Conservation (phyloP, 2,888 invertebrate species). For the Spilosoma lubricipeda region DNA sequence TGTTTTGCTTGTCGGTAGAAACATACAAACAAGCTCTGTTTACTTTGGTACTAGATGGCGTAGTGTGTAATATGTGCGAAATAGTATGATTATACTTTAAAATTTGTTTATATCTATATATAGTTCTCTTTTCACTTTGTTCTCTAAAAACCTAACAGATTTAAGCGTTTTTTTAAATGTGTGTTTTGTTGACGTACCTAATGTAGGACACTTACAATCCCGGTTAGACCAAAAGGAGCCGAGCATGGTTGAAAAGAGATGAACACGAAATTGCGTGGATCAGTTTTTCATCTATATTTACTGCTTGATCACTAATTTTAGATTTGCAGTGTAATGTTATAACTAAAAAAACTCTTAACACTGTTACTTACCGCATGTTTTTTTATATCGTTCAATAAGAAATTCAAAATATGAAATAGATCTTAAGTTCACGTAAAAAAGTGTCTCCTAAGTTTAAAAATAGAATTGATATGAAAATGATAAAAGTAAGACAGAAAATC, state of each 20-base stretch:
- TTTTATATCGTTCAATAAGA: not conserved
- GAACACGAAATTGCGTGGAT: too few relatives aligned
- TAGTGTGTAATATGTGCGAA: too few relatives aligned
- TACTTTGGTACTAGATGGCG: too few relatives aligned
- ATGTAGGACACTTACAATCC: too few relatives aligned
- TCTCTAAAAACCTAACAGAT: too few relatives aligned
- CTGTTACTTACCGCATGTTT: not conserved
- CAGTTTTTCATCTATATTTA: not conserved
- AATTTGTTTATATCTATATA: too few relatives aligned
- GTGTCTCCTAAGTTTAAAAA: not conserved
- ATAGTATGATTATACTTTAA: not conserved
- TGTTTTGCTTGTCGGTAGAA: not conserved
- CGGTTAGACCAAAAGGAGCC: too few relatives aligned
- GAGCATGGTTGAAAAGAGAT: too few relatives aligned
- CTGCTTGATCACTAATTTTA: not conserved
- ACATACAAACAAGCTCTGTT: not conserved
- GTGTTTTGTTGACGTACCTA: too few relatives aligned
- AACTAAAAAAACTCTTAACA: too few relatives aligned
- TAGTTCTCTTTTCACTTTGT: too few relatives aligned
- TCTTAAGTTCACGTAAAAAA: not conserved
- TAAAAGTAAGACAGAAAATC: conserved; percentile 24
- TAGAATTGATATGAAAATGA: conserved; percentile 10
- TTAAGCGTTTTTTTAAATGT: too few relatives aligned
- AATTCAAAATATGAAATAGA: not conserved
- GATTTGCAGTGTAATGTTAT: not conserved